These are phyloP conservation scores for Cryptotermes secundus DNA, from an alignment of 1,140 invertebrate genomes.

Conservation along the genomic window DNA sequence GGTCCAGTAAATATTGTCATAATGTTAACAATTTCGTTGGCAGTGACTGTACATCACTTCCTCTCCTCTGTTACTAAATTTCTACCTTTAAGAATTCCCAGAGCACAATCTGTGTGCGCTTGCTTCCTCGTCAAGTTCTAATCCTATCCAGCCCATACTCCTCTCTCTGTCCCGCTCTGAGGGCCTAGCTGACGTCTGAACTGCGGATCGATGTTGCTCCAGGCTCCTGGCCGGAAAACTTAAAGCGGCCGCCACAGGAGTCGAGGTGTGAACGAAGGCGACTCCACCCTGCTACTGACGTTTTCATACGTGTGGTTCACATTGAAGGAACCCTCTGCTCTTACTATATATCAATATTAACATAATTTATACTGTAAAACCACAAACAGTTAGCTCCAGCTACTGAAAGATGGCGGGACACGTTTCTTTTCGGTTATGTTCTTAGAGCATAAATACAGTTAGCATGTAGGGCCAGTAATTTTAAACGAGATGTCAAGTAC, in stretches of 20 bases:
- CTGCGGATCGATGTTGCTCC: constrained; percentile 1
- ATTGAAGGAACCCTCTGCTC: too few species aligned
- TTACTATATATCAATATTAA: too few species aligned
- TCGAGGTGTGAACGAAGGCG: neutral
- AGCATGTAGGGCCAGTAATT: too few species aligned
- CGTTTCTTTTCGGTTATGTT: too few species aligned
- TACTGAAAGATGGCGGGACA: too few species aligned
- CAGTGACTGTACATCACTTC: neutral
- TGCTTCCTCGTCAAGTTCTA: constrained; percentile 15
- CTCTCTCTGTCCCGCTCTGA: neutral
- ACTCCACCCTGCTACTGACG: neutral
- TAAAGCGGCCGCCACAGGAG: neutral
- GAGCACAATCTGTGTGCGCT: neutral
- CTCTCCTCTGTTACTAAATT: neutral
- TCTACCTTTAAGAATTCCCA: constrained; percentile 16
- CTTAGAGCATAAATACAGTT: too few species aligned
- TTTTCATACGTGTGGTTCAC: too few species aligned
- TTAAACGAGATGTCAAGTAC: too few species aligned
- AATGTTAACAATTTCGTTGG: neutral
- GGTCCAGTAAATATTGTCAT: too few species aligned
- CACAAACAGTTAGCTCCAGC: too few species aligned
- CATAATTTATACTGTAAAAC: too few species aligned
- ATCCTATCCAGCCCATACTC: constrained; percentile 15
- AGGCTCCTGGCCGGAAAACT: neutral
- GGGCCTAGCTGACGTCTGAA: constrained; percentile 5